Conservation (phyloP, 2,113 vertebrate genomes). For the Anthoscopus minutus region DNA sequence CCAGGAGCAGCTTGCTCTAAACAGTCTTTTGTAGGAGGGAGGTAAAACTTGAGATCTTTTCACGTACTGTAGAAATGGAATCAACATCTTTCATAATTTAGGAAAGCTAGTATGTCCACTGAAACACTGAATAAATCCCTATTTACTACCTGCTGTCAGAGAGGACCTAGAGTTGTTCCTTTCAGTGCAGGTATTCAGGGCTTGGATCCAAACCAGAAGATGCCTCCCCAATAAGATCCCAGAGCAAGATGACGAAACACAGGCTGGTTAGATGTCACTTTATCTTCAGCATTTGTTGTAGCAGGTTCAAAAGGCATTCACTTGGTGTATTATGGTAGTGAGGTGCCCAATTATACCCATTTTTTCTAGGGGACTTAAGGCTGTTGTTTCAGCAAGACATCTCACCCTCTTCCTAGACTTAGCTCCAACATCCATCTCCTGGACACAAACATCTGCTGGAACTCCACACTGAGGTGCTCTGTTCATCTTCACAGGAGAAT, state of each 20-base stretch:
- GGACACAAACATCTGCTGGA: background rate
- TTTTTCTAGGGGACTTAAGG: background rate
- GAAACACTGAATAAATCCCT: background rate
- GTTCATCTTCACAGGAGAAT: background rate
- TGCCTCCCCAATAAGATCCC: background rate
- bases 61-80: background rate
- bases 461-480: background rate
- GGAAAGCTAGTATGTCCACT: background rate
- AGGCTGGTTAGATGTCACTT: background rate
- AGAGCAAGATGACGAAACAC: background rate
- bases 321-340: background rate
- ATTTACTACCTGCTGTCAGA: background rate
- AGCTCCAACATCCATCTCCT: background rate
- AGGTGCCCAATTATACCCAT: background rate
- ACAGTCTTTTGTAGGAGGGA: background rate
- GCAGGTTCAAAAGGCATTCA: background rate
- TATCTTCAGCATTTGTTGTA: background rate
- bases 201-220: background rate
- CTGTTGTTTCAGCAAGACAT: background rate
- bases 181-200: background rate
- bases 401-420: background rate
- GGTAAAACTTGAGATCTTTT: background rate
- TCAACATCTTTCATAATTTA: background rate
- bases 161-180: background rate
- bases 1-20: background rate